These are phyloP conservation scores for Diorhabda carinulata DNA, from an alignment of 1,140 invertebrate genomes.

Conservation along the genomic window DNA sequence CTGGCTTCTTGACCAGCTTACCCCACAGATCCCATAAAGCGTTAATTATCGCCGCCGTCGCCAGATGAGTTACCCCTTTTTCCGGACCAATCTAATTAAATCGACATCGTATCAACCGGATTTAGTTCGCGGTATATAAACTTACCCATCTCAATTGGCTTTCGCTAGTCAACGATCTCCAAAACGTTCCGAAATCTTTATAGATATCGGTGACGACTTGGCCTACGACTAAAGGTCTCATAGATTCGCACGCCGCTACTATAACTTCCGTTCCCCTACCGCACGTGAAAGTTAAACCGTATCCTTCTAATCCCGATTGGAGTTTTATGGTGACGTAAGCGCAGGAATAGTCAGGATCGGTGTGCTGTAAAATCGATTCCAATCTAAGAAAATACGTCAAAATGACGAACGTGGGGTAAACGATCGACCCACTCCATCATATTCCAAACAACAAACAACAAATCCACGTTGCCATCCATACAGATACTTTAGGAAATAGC, in stretches of 20 bases:
- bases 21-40: slow-evolving; percentile 91
- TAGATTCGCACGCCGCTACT: slow-evolving; percentile 65
- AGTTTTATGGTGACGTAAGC: slow-evolving; percentile 78
- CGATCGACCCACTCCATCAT: too few relatives aligned
- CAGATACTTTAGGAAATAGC: too few relatives aligned
- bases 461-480: too few relatives aligned
- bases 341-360: slow-evolving; percentile 86
- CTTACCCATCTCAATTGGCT: slow-evolving; percentile 86
- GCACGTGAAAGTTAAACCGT: slow-evolving; percentile 82
- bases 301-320: slow-evolving; percentile 60
- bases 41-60: slow-evolving; percentile 83
- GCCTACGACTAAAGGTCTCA: slow-evolving; percentile 66
- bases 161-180: slow-evolving; percentile 78
- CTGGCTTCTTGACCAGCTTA: slow-evolving; percentile 74
- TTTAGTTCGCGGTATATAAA: background rate
- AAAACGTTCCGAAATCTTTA: slow-evolving; percentile 71
- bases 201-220: slow-evolving; percentile 65
- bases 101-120: too few relatives aligned
- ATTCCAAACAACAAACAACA: too few relatives aligned
- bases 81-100: slow-evolving; percentile 76
- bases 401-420: too few relatives aligned
- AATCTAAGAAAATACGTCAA: background rate
- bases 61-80: slow-evolving; percentile 86
- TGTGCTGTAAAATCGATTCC: slow-evolving; percentile 60
- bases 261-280: slow-evolving; percentile 84